phyloP scores from a whole-genome alignment of 2,797 vertebrate genomes.

The Pangasius djambal region DNA sequence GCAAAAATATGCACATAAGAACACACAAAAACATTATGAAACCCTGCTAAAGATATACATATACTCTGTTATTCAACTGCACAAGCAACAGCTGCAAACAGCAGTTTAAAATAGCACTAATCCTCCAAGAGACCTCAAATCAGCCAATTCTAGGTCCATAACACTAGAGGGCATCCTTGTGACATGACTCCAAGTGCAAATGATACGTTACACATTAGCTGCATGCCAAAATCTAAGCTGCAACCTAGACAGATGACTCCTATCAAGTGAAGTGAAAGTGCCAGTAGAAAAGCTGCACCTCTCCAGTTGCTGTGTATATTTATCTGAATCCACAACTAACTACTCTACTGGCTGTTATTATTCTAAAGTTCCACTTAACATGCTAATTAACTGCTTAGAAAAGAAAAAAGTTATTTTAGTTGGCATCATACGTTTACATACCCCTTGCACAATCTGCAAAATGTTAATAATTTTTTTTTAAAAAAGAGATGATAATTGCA shows the following conservation, averaged over 20 bases:
- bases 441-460: too few relatives aligned
- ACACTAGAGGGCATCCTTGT: slow-evolving; percentile 47
- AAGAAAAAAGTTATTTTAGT: neutral
- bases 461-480: too few relatives aligned
- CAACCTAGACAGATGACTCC: neutral
- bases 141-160: neutral
- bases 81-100: neutral
- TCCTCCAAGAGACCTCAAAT: neutral
- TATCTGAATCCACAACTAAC: neutral
- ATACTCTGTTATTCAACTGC: neutral
- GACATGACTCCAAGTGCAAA: neutral
- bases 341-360: neutral
- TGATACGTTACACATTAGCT: neutral
- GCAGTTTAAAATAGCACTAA: neutral
- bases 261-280: neutral
- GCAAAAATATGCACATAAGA: neutral
- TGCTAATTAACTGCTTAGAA: neutral
- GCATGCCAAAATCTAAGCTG: neutral
- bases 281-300: neutral
- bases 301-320: neutral
- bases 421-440: too few relatives aligned
- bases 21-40: neutral
- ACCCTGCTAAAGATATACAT: neutral
- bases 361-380: too few relatives aligned
- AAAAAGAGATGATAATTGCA: too few relatives aligned